Evolutionary conservation across 1,140 invertebrate genomes (phyloP).

Genomic region (Zophobas morio): DNA sequence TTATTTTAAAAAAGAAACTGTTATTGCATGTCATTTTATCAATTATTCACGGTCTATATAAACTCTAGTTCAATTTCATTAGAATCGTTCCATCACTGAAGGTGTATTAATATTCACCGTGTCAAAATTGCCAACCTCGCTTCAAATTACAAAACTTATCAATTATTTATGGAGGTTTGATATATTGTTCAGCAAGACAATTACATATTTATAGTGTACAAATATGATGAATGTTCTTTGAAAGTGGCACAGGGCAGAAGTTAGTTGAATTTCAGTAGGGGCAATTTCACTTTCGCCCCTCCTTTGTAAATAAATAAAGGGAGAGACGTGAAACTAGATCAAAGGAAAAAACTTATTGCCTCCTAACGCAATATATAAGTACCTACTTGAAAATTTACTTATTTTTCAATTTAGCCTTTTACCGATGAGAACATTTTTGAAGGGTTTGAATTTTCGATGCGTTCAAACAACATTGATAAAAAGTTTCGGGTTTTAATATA

Average conservation of each 20-base stretch:
- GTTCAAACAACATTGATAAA: neutral
- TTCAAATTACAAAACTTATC: constrained; percentile 41
- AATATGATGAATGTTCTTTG: constrained; percentile 43
- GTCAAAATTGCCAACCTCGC: constrained; percentile 28
- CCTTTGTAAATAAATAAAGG: constrained; percentile 40
- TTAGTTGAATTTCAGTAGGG: constrained; percentile 41
- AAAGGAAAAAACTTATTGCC: constrained; percentile 42
- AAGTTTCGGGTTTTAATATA: neutral
- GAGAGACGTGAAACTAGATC: constrained; percentile 38
- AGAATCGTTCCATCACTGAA: constrained; percentile 21
- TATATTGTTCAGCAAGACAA: constrained; percentile 36
- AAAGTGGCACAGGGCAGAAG: constrained; percentile 41
- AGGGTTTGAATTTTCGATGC: constrained; percentile 2
- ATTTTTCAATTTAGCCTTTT: constrained; percentile 22
- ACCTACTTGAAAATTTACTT: constrained; percentile 34
- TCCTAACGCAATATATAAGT: constrained; percentile 36
- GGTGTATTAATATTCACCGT: constrained; percentile 27
- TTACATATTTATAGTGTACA: constrained; percentile 41
- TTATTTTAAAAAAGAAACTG: constrained; percentile 16
- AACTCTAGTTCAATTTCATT: constrained; percentile 26
- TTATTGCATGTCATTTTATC: constrained; percentile 19
- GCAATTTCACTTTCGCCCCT: constrained; percentile 34
- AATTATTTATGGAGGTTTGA: constrained; percentile 36
- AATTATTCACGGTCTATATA: constrained; percentile 17
- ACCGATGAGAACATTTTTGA: constrained; percentile 2